These are phyloP conservation scores for Trisateles emortualis DNA, from an alignment of 2,888 invertebrate genomes.

Conservation along the genomic window DNA sequence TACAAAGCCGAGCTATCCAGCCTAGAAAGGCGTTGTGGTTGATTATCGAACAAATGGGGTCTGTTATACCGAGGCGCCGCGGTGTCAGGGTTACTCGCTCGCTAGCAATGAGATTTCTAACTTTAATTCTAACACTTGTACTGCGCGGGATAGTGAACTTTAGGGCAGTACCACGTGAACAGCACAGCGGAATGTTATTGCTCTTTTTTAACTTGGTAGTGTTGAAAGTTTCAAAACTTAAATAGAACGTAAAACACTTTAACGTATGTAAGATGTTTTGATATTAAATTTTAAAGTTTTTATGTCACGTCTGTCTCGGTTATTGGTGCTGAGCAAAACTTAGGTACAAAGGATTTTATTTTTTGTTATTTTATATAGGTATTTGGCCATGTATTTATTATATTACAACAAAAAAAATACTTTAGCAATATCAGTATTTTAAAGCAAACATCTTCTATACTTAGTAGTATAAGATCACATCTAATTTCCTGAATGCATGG, in stretches of 20 bases:
- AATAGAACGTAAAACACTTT: not conserved
- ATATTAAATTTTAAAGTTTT: not conserved
- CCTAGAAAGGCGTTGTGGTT: not conserved
- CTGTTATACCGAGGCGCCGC: not conserved
- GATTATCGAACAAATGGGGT: not conserved
- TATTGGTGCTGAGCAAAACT: not conserved
- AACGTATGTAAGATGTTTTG: not conserved
- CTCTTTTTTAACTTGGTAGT: not conserved
- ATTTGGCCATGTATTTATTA: too few species aligned
- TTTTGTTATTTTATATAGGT: too few species aligned
- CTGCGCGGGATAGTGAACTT: not conserved
- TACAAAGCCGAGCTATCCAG: not conserved
- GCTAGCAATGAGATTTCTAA: constrained; percentile 15
- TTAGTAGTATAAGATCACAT: too few species aligned
- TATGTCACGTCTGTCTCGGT: not conserved
- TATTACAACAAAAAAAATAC: too few species aligned
- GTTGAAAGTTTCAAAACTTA: not conserved
- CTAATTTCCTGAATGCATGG: too few species aligned
- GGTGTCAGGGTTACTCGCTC: constrained; percentile 3
- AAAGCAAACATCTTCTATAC: too few species aligned
- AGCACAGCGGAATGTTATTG: not conserved
- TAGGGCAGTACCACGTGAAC: not conserved
- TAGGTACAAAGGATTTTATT: too few species aligned
- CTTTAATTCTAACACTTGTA: constrained; percentile 18
- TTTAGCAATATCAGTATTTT: too few species aligned